Base-by-base conservation (phyloP, 30 jellyfish, hydroid and myxozoan genomes). In the Aurelia coerulea region DNA sequence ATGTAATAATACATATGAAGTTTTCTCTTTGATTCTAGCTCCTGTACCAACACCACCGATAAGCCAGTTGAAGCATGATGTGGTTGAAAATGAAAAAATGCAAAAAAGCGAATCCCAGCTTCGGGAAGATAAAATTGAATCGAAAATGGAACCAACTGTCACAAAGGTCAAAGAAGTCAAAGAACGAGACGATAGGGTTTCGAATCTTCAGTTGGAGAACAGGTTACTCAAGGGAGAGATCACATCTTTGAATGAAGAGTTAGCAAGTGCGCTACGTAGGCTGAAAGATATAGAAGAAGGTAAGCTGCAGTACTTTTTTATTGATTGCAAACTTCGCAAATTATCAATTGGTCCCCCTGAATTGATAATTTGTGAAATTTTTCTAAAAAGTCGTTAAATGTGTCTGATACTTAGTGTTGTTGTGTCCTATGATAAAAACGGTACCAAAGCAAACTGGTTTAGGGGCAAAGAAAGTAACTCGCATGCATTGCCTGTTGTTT, bases 131-230 rank as follows among this genome's bases (percentile, higher is more conserved):
- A 39, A 33, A 60, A 60, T 5, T 19, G 76, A 19, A 65, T 18
- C 31, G 13, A 29, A 33, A 11, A 23, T 46, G 54, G 68, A 13
- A 10, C 75, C 56, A 17, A 18, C 58, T n/a, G 59, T 49, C 78
- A 51, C 52, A 13, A 77, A 52, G 35, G 65, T 7, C 5, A 42
- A 46, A 23, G 78, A 80, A 49, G 17, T n/a, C 2, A 70, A 70
- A 63, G 81, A 70, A 33, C 67, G 85, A 19, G 81, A 87, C 49
- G 92, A 84, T 78, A 73, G 97, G 68, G 78, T 95, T 7, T 88
- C 99, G 54, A 84, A 80, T 70, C 90, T 95, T 37, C 97, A 95
- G 62, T 88, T 95, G 69, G 99, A 95, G 73, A 95, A 95, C 52
- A 84, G 88, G 68, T 65, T 95, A 17, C 93, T 95, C 52, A 95